phyloP scores from a whole-genome alignment of 2,888 invertebrate genomes.

The Andrena chrysosceles region DNA sequence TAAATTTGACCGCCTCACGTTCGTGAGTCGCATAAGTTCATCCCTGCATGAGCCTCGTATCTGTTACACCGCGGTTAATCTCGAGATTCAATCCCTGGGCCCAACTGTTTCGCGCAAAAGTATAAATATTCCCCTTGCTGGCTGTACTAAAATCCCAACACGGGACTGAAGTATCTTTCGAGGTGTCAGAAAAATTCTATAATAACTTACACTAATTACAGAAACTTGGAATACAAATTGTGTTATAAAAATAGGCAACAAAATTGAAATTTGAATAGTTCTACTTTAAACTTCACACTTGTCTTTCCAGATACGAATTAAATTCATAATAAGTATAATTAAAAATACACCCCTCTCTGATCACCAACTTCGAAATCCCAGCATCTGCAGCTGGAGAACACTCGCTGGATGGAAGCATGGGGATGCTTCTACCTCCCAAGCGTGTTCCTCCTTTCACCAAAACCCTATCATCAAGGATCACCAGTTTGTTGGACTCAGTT shows the following conservation, averaged over 20 bases:
- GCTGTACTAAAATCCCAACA: neutral
- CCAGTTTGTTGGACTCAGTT: conserved; percentile 46
- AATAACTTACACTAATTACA: neutral
- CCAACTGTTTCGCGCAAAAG: neutral
- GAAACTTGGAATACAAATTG: neutral
- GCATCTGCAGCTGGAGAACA: neutral
- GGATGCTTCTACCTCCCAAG: conserved; percentile 42
- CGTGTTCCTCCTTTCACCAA: neutral
- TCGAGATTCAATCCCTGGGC: conserved; percentile 33
- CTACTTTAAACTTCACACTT: no score
- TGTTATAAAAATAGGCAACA: neutral
- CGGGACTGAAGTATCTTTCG: neutral
- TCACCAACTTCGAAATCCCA: no score
- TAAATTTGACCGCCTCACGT: conserved; percentile 68
- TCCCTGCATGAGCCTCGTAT: conserved; percentile 55
- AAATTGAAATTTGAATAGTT: no score
- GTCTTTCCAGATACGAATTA: no score
- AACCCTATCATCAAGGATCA: conserved; percentile 39
- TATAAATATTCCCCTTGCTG: neutral
- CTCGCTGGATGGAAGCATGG: neutral
- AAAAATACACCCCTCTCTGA: no score
- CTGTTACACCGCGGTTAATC: conserved; percentile 61
- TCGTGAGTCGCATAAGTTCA: conserved; percentile 73
- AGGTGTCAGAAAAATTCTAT: neutral
- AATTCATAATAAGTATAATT: no score